Base-by-base conservation (phyloP, 2,888 invertebrate species). In the Lycaena phlaeas region DNA sequence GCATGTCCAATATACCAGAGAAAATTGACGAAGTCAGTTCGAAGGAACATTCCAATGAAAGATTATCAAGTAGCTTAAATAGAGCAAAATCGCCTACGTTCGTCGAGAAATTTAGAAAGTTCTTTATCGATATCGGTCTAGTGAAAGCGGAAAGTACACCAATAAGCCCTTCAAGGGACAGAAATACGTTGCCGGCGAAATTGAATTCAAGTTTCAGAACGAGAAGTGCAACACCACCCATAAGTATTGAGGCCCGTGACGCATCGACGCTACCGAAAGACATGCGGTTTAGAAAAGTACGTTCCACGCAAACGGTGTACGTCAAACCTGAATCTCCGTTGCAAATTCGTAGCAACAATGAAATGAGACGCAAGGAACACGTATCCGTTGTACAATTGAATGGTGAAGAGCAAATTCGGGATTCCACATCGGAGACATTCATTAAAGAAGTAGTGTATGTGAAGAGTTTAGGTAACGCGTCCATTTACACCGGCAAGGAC, bases 41-140 rank as follows among this genome's bases (percentile, higher is more conserved):
- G 0, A 61, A 60, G 44, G 78, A 78, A 40, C 62, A 67, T 4
- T 65, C 70, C 0, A 65, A 65, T 36, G 81, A 79, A 30, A 54
- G 82, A 7, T 49, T 81, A 3, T 64, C 75, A 0, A 72, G 64
- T 38, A 82, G 81, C 36, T 57, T 79, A 0, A 82, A 84, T 38
- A 56, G 82, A 57, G 68, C 82, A 0, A 77, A 75, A 49, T 84
- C 84, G 0, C 84, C 84, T 0, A 79, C 79, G 0, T 84, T 84
- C 38, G 81, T 84, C 0, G 81, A 84, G 50, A 81, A 79, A 50
- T 84, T 79, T 46, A 84, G 77, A 48, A 75, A 79, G 44, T 84
- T 82, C 59, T 82, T 84, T 52, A 55, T 67, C 1, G 82, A 84
- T 39, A 74, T 84, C 1, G 82, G 82, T 1, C 51, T 82, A 10